phyloP scores from a whole-genome alignment of 2,888 invertebrate genomes.

The Bombylius discolor region DNA sequence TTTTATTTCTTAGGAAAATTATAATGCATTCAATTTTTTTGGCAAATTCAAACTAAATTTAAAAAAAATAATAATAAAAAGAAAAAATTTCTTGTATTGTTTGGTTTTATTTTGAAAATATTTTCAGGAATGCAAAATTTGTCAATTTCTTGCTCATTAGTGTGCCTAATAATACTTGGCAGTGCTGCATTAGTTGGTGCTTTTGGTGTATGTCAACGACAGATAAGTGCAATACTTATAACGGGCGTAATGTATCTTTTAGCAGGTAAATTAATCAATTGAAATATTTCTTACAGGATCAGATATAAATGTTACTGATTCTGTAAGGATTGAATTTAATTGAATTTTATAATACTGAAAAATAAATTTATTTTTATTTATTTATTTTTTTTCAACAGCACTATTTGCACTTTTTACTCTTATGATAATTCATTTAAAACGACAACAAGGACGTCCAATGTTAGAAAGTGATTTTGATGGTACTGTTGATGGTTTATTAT shows the following conservation, averaged over 20 bases:
- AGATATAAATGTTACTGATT: too few relatives aligned
- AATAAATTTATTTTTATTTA: neutral
- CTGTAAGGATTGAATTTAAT: too few relatives aligned
- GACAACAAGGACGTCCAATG: constrained; percentile 55
- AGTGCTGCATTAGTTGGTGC: constrained; percentile 78
- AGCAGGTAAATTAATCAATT: constrained; percentile 51
- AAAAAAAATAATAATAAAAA: too few relatives aligned
- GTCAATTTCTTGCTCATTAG: constrained; percentile 87
- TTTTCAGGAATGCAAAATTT: constrained; percentile 83
- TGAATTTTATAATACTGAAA: too few relatives aligned
- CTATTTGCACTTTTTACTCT: constrained; percentile 83
- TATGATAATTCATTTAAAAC: constrained; percentile 85
- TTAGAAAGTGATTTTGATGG: constrained; percentile 48
- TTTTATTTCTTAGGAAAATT: too few relatives aligned
- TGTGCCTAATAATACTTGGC: constrained; percentile 77
- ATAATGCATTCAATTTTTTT: too few relatives aligned
- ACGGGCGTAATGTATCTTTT: constrained; percentile 89
- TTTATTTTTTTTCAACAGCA: constrained; percentile 41
- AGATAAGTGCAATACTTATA: constrained; percentile 75
- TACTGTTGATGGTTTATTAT: constrained; percentile 60
- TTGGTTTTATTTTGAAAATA: neutral
- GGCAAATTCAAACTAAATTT: too few relatives aligned
- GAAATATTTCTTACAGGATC: neutral
- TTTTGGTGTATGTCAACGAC: constrained; percentile 79
- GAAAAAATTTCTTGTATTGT: too few relatives aligned